Base-by-base conservation (phyloP, 1,140 invertebrate species). In the Cyclargus thomasi region DNA sequence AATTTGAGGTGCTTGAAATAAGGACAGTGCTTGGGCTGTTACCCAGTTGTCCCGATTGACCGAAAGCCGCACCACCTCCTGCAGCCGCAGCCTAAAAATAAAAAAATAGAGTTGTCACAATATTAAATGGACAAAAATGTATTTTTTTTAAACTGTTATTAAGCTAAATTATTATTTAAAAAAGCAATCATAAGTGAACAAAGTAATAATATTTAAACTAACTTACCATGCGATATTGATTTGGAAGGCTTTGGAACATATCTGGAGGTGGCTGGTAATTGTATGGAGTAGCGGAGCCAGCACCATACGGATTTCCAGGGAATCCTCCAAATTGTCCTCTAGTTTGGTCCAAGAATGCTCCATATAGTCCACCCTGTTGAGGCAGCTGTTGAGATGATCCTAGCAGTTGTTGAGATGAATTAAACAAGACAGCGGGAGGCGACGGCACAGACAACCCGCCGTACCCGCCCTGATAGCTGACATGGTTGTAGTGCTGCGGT, bases 11-110 rank as follows among this genome's bases (percentile, higher is more conserved):
- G 23, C 96, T 97, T 63, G 96, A 97, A 68, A 97, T 97, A 70
- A 98, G 93, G 66, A 97, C 95, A 23, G 96, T 96, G 77, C 95
- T 97, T 22, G 96, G 96, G 90, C 95, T 97, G 79, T 93, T 96
- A 71, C 94, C 93, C 67, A 96, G 92, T 78, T 96, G 96, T 64
- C 95, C 93, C 72, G 94, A 95, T 83, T 96, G 94, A 18, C 94
- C 94, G 85, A 95, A 94, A 91, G 94, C 74, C 90, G 93, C 68
- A 86, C 93, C 75, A 86, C 94, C 72, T 90, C 94, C 88, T 74
- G 92, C 91, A 89, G 92, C 91, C 87, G 92, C 82, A 53, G 85
- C 86, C 83, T 83, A 68, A 18, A 70, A 70, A 65, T 29, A 29
- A 29, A 29, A 8, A 29, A 29, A 29, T 29, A 4, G 8, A 29